phyloP scores from a whole-genome alignment of 2,113 vertebrate species.

The Salvelinus namaycush region DNA sequence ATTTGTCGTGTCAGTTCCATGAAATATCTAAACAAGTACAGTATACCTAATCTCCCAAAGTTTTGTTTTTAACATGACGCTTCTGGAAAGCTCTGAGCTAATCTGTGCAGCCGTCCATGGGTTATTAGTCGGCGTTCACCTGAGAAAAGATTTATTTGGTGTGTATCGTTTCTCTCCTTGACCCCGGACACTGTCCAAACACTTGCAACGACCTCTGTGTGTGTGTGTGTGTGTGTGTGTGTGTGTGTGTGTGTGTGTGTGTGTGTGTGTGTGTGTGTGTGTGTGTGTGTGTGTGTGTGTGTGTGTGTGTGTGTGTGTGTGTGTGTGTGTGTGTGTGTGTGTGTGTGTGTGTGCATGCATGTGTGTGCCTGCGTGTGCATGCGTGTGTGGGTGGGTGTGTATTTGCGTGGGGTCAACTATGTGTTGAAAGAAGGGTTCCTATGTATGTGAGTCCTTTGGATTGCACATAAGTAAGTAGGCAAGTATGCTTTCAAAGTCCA shows the following conservation, averaged over 20 bases:
- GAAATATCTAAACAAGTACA: too few species aligned
- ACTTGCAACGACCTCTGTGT: constrained; percentile 31
- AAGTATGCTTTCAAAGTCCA: constrained; percentile 74
- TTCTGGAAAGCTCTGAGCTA: too few species aligned
- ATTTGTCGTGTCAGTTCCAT: too few species aligned
- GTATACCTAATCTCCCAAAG: too few species aligned
- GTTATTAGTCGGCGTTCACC: constrained; percentile 47
- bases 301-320: too few species aligned
- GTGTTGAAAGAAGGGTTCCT: too few species aligned
- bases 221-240: constrained; percentile 4
- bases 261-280: too few species aligned
- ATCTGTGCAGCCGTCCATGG: constrained; percentile 10
- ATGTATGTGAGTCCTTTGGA: constrained; percentile 52
- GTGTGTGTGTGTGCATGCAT: constrained; percentile 1
- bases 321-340: not conserved
- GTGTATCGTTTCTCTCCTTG: constrained; percentile 71
- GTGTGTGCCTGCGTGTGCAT: not conserved
- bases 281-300: not conserved
- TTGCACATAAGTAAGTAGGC: constrained; percentile 65
- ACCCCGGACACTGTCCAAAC: constrained; percentile 67
- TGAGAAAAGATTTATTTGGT: constrained; percentile 61
- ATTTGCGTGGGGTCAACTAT: not conserved
- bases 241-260: not conserved
- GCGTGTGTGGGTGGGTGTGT: not conserved
- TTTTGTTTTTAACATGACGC: too few species aligned